A percentile compares a stretch with the other conserved stretches of the same genome.
These are phyloP conservation scores for Cynoglossus semilaevis DNA, from an alignment of 2,113 vertebrate species.

Conservation along the genomic window DNA sequence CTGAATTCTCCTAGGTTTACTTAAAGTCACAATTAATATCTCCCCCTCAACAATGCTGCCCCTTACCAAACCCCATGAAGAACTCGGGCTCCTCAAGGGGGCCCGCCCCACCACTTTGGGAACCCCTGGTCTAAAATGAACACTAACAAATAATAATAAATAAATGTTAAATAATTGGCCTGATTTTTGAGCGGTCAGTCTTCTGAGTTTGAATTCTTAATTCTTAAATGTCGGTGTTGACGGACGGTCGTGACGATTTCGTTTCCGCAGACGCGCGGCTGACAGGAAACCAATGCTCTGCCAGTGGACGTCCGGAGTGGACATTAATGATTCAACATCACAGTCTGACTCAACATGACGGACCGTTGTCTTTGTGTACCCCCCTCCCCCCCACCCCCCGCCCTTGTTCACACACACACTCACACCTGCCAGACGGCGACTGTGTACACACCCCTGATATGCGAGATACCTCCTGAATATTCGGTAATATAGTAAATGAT, in stretches of 20 bases:
- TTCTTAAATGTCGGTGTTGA: too few species aligned
- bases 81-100: too few species aligned
- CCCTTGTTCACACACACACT: conserved; percentile 12
- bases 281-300: conserved; percentile 37
- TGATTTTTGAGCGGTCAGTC: too few species aligned
- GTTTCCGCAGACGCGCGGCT: conserved; percentile 4
- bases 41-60: too few species aligned
- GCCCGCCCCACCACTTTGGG: too few species aligned
- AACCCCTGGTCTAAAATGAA: too few species aligned
- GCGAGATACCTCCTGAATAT: conserved; percentile 69
- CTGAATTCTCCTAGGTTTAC: too few species aligned
- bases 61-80: too few species aligned
- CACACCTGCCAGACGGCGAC: conserved; percentile 1
- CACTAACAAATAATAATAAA: too few species aligned
- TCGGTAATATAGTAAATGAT: conserved; percentile 75
- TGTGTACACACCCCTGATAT: conserved; percentile 73
- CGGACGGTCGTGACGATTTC: conserved; percentile 1
- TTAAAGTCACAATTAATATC: too few species aligned
- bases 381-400: conserved; percentile 16
- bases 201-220: too few species aligned
- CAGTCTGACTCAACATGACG: conserved; percentile 77
- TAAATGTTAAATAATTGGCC: too few species aligned
- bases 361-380: conserved; percentile 49
- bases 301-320: conserved; percentile 58
- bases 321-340: conserved; percentile 62